Evolutionary conservation across 2,797 vertebrate species (phyloP).

Genomic region (Molossus molossus): DNA sequence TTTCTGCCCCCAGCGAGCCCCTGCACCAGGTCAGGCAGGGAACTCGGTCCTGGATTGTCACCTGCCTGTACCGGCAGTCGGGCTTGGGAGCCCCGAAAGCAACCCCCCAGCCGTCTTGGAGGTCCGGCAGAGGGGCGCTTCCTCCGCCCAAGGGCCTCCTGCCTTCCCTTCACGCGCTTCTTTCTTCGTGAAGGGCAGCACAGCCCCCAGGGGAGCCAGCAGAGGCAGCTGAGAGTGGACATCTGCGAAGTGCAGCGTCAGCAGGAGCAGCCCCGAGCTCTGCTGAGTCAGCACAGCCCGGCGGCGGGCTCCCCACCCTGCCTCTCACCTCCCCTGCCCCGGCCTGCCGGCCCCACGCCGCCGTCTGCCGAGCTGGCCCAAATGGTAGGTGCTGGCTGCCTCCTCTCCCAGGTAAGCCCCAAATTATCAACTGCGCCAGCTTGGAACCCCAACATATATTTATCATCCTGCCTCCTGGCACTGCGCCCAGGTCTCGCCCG

Average conservation of each 20-base stretch:
- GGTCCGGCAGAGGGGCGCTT: not conserved
- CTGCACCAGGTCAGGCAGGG: not conserved
- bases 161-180: too few relatives aligned
- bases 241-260: not conserved
- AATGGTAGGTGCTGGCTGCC: not conserved
- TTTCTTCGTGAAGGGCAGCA: not conserved
- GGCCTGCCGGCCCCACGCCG: not conserved
- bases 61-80: not conserved
- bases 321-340: too few relatives aligned
- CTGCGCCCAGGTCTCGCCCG: not conserved
- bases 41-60: not conserved
- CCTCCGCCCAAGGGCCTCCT: not conserved
- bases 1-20: too few relatives aligned
- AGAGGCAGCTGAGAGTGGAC: not conserved
- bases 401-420: not conserved
- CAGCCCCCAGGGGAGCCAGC: not conserved
- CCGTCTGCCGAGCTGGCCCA: not conserved
- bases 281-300: constrained; percentile 55
- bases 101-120: accelerated
- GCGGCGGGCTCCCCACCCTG: not conserved
- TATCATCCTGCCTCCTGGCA: not conserved
- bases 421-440: constrained; percentile 5
- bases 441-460: not conserved
- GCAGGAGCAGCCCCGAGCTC: not conserved
- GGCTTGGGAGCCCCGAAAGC: not conserved